Percentiles rank a stretch among this genome's conserved stretches.
These are phyloP conservation scores for Dynastes hyllus DNA, from an alignment of 2,888 invertebrate species.

Conservation along the genomic window DNA sequence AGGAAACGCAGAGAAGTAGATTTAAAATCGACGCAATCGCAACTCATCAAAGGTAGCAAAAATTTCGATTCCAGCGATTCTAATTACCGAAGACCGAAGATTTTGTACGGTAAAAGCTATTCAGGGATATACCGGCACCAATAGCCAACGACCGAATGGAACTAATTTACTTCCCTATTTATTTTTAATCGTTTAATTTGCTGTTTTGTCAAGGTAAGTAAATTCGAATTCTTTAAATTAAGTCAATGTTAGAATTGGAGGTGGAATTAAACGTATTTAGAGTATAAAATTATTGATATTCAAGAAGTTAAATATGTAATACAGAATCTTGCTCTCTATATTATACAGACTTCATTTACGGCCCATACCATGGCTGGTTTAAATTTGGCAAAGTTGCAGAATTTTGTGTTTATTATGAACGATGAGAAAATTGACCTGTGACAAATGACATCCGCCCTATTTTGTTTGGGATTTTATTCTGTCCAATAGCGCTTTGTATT, in stretches of 20 bases:
- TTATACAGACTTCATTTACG: no score
- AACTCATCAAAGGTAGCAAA: conserved; percentile 40
- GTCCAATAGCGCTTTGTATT: no score
- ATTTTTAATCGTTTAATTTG: conserved; percentile 44
- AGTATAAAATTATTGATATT: no score
- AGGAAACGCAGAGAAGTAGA: not conserved
- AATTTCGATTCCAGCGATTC: conserved; percentile 35
- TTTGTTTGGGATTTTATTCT: no score
- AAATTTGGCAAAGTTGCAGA: no score
- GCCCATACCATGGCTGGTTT: no score
- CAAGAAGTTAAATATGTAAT: no score
- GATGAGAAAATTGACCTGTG: no score
- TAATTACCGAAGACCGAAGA: conserved; percentile 19
- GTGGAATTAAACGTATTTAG: no score
- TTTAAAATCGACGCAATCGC: conserved; percentile 30
- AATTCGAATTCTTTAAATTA: conserved; percentile 15
- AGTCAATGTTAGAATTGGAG: not conserved
- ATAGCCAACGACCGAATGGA: not conserved
- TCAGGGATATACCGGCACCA: not conserved
- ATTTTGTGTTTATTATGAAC: no score
- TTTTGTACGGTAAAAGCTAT: conserved; percentile 8
- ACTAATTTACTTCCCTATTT: conserved; percentile 44
- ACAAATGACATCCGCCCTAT: no score
- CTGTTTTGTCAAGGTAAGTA: conserved; percentile 16
- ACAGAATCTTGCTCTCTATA: no score